A percentile compares a stretch with the other conserved stretches of the same genome.
phyloP scores from a whole-genome alignment of 2,113 vertebrate species.

The Poecilia latipinna region DNA sequence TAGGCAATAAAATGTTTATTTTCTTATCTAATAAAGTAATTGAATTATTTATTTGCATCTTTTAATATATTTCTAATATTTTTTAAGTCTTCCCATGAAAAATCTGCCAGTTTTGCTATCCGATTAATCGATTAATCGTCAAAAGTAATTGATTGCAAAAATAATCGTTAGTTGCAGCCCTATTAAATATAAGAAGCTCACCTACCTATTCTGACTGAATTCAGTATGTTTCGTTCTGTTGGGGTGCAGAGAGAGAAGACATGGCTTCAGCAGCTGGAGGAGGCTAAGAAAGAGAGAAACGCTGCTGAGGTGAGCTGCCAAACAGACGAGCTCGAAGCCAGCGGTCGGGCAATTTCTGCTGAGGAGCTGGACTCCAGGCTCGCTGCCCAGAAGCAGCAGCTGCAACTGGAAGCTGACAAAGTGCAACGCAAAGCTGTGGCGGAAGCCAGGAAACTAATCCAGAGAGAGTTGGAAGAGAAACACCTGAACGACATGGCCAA shows the following conservation, averaged over 20 bases:
- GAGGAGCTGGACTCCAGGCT: constrained; percentile 73
- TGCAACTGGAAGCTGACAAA: constrained; percentile 75
- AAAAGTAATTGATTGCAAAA: too few species aligned
- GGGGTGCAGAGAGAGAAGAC: constrained; percentile 78
- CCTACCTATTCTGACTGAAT: background rate
- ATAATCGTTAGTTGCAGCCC: too few species aligned
- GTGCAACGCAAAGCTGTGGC: constrained; percentile 70
- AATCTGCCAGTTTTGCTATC: too few species aligned
- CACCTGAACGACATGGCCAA: constrained; percentile 81
- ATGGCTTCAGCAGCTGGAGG: constrained; percentile 82
- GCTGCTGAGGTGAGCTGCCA: constrained; percentile 78
- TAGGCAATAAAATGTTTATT: too few species aligned
- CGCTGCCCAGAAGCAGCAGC: constrained; percentile 66
- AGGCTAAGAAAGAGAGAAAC: constrained; percentile 56
- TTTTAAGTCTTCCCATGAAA: too few species aligned
- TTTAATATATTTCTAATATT: too few species aligned
- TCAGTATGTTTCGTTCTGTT: background rate
- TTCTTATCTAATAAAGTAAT: too few species aligned
- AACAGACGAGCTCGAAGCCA: constrained; percentile 65
- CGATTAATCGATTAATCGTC: too few species aligned
- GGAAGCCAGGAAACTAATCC: constrained; percentile 73
- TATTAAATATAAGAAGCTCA: background rate
- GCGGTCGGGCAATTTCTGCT: constrained; percentile 20
- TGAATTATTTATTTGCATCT: too few species aligned
- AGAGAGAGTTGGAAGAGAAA: constrained; percentile 80